Evolutionary conservation across 2,797 vertebrate species (phyloP).

Genomic region (Eulemur mongoz): DNA sequence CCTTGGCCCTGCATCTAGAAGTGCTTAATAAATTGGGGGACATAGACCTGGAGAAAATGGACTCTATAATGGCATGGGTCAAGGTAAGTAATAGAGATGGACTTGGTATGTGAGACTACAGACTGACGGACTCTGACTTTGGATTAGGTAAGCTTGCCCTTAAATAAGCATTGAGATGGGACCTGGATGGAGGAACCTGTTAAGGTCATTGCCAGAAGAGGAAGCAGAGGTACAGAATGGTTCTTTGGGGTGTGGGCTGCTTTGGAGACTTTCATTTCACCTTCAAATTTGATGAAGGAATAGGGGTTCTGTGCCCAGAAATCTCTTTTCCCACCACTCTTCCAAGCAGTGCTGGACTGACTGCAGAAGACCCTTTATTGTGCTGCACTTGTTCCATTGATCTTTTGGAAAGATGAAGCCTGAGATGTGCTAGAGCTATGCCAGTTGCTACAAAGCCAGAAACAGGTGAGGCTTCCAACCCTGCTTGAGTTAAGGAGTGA

Average conservation of each 20-base stretch:
- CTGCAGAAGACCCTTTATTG: conserved; percentile 35
- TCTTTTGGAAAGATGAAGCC: conserved; percentile 70
- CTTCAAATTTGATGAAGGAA: conserved; percentile 33
- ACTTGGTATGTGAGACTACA: background rate
- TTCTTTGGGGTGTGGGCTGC: background rate
- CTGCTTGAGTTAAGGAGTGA: conserved; percentile 54
- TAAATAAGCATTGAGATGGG: background rate
- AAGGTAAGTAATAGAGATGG: background rate
- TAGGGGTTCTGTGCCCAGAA: background rate
- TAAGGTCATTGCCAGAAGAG: background rate
- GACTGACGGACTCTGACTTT: background rate
- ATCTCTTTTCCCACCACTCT: background rate
- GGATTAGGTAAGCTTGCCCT: background rate
- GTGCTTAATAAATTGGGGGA: background rate
- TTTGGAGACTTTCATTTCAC: conserved; percentile 29
- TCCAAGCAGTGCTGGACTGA: background rate
- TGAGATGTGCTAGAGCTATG: conserved; percentile 57
- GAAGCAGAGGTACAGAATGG: conserved; percentile 10
- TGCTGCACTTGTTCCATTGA: conserved; percentile 57
- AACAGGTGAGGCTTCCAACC: conserved; percentile 66
- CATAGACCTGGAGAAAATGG: background rate
- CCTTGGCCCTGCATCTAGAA: background rate
- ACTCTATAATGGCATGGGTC: background rate
- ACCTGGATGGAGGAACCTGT: background rate
- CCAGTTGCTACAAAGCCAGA: conserved; percentile 56